Conservation (phyloP, 2,888 invertebrate species). For the Crepidodera aurea region DNA sequence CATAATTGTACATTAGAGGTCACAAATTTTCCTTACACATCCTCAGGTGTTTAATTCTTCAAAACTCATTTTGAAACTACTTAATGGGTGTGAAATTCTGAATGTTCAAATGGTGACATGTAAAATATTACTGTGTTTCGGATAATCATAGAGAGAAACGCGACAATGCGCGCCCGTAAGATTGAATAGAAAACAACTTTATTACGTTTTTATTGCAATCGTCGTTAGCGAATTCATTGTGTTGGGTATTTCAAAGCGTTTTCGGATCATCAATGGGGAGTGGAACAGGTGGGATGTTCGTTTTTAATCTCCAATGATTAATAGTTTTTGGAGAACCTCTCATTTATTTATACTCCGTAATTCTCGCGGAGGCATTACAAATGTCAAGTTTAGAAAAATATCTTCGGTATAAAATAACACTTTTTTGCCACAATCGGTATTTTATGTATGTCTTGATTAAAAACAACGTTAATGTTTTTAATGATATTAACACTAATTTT, state of each 20-base stretch:
- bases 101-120: slow-evolving; percentile 36
- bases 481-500: no score
- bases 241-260: slow-evolving; percentile 4
- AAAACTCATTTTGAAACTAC: slow-evolving; percentile 24
- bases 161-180: neutral
- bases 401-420: no score
- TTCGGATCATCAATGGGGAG: neutral
- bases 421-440: no score
- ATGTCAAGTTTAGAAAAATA: no score
- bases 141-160: slow-evolving; percentile 15
- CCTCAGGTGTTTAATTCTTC: slow-evolving; percentile 40
- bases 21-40: no score
- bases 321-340: neutral
- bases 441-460: no score
- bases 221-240: slow-evolving; percentile 28
- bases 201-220: slow-evolving; percentile 22
- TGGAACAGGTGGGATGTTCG: slow-evolving; percentile 15
- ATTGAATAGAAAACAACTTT: slow-evolving; percentile 15
- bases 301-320: slow-evolving; percentile 13
- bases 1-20: no score
- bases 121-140: slow-evolving; percentile 35
- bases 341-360: neutral
- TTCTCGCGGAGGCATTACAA: neutral
- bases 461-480: no score
- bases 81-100: slow-evolving; percentile 7